Evolutionary conservation across 1,140 invertebrate species (phyloP).

Genomic region (Apis laboriosa): DNA sequence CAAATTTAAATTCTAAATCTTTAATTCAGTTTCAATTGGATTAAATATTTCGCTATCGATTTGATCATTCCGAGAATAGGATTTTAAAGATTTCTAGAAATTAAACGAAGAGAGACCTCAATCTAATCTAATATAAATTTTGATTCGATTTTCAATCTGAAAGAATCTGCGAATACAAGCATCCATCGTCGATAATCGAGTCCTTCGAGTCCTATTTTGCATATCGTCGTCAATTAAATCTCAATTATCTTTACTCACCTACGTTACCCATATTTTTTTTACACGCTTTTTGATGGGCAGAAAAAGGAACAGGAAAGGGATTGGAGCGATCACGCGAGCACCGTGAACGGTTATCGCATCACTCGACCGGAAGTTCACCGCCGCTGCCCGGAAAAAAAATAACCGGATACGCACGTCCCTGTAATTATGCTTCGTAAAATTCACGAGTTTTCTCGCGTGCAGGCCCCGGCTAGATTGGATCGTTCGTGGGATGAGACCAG

Average conservation of each 20-base stretch:
- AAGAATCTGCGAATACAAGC: not conserved
- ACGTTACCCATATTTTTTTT: not conserved
- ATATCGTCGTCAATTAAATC: conserved; percentile 2
- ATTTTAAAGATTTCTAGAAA: no score
- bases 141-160: not conserved
- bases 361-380: conserved; percentile 47
- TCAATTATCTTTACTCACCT: conserved; percentile 37
- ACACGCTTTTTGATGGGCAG: conserved; percentile 32
- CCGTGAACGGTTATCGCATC: conserved; percentile 61
- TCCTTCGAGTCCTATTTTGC: no score
- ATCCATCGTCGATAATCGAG: no score
- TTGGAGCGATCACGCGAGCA: conserved; percentile 53
- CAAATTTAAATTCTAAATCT: no score
- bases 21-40: no score
- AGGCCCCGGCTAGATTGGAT: not conserved
- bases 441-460: conserved; percentile 38
- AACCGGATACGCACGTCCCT: conserved; percentile 22
- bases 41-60: no score
- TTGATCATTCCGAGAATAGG: no score
- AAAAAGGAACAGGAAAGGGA: conserved; percentile 5
- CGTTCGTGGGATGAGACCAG: conserved; percentile 26
- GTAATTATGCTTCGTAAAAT: conserved; percentile 55
- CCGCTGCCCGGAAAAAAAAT: conserved; percentile 45
- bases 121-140: not conserved
- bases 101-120: no score